Evolutionary conservation across 1,140 invertebrate genomes (phyloP), one percentile per base, ranked within the genome.

Genomic region (Acromyrmex charruanus): DNA sequence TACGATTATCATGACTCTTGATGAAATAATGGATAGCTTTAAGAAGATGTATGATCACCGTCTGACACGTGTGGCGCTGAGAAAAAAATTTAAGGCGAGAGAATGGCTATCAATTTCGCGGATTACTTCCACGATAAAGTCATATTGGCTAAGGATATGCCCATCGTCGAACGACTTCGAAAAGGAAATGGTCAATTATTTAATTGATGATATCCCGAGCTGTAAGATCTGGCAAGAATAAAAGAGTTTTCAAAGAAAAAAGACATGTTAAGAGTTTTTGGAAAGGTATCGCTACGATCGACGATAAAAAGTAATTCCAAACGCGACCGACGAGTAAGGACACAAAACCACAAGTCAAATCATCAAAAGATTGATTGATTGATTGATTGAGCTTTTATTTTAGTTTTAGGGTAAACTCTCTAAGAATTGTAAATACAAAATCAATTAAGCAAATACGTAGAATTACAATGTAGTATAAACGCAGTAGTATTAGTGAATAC

Each of bases 31-130:
- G 49, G 25, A 72, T 2, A 1, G 25, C 7, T 53, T 72, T 1
- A 25, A 49, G 0, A 72, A 53, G 53, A 72, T 72, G 49, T 72
- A 72, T 12, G 69, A 72, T 12, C 49, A 72, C 31, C 49, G 2
- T 10, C 25, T 16, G 0, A 4, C 18, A 18, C 25, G 25, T 1
- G 18, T 72, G 9, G 49, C 69, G 3, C 16, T 72, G 5, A 72
- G 71, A 3, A 74, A 58, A 12, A 35, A 55, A 1, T 58, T 74
- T 6, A 18, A 74, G 5, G 18, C 28, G 6, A 35, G 71, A 58
- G 28, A 55, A 6, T 74, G 71, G 25, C 0, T 9, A 1, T 31
- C 28, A 74, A 1, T n/a, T 74, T 74, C 4, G 51, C 28, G 0
- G 51, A 74, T 58, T 25, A 25, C 25, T 25, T 74, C 4, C 51